phyloP scores from a whole-genome alignment of 2,797 vertebrate species.

The Lacerta bilineata region DNA sequence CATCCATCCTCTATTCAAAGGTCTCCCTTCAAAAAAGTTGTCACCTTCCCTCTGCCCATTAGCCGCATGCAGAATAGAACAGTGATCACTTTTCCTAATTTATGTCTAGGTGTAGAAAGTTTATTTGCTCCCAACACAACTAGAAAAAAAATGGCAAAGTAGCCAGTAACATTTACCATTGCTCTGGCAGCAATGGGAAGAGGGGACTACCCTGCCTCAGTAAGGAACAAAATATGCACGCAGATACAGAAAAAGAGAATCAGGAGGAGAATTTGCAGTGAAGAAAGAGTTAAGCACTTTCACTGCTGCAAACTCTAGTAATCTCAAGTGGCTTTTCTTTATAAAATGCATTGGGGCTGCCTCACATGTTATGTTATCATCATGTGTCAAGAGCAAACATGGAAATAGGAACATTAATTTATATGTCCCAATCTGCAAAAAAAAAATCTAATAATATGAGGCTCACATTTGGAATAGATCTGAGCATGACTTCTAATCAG shows the following conservation, averaged over 20 bases:
- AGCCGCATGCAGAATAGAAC: slow-evolving; percentile 9
- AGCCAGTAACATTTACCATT: slow-evolving; percentile 6
- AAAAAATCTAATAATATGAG: too few relatives aligned
- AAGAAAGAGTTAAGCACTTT: background rate
- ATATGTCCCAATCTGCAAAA: too few relatives aligned
- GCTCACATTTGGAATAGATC: background rate
- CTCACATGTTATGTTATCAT: slow-evolving; percentile 4
- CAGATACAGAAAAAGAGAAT: background rate
- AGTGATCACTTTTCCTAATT: background rate
- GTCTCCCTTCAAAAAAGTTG: background rate
- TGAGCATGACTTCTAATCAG: background rate
- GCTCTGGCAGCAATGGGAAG: background rate
- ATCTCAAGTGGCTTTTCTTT: too few relatives aligned
- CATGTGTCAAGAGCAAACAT: background rate
- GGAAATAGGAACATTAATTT: too few relatives aligned
- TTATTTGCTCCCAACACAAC: background rate
- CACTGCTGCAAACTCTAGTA: slow-evolving; percentile 4
- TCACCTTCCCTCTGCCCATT: background rate
- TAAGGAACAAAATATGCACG: background rate
- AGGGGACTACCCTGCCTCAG: slow-evolving; percentile 3
- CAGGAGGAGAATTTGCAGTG: background rate
- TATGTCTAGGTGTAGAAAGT: too few relatives aligned
- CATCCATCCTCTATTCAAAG: background rate
- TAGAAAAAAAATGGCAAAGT: slow-evolving; percentile 37
- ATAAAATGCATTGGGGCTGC: background rate